Base-by-base conservation (phyloP, 2,888 invertebrate genomes). In the Cryptosula pallasiana region DNA sequence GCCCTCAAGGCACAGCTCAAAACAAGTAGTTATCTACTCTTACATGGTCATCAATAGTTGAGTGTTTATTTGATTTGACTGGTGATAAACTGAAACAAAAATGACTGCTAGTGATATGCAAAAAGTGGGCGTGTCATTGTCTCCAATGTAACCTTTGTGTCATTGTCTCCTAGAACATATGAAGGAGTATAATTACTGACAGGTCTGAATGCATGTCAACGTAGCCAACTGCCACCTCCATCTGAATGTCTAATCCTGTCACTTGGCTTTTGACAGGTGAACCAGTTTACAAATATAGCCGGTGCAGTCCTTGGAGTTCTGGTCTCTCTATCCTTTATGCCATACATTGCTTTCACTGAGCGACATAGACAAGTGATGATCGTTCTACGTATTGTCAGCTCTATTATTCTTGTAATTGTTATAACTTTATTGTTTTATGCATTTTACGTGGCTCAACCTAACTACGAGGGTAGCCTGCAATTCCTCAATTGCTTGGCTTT, bases 301-400 rank as follows among this genome's bases (percentile, higher is more conserved):
- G 80, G 80, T 0, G 70, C 78, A n/a, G 34, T 77, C 16, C 73
- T 75, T n/a, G 81, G 81, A 0, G 71, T 76, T 16, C 72, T 79
- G 0, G 74, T 74, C 69, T 78, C 78, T 1, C 34, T 79, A n/a
- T 69, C 78, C 13, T 63, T 81, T 25, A 72, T 81, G 35, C 80
- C 81, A 0, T 80, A 78, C 73, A 76, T 81, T n/a, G 78, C 79
- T 1, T 78, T 79, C 55, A 77, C 78, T 3, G 73, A 72, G 29
- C 75, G 77, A 72, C 74, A 77, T 13, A 74, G 78, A 32, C n/a
- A 76, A 3, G 27, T 76, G 1, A 73, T 79, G 0, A 69, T 78
- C 3, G 63, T 23, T 13, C 34, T 63, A 29, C 27, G 63, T 5
- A 32, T 63, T 25, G 63, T 27, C 13, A 34, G 32, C 32, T 3